Evolutionary conservation across 2,113 vertebrate species (phyloP).

Genomic region (Perccottus glenii): DNA sequence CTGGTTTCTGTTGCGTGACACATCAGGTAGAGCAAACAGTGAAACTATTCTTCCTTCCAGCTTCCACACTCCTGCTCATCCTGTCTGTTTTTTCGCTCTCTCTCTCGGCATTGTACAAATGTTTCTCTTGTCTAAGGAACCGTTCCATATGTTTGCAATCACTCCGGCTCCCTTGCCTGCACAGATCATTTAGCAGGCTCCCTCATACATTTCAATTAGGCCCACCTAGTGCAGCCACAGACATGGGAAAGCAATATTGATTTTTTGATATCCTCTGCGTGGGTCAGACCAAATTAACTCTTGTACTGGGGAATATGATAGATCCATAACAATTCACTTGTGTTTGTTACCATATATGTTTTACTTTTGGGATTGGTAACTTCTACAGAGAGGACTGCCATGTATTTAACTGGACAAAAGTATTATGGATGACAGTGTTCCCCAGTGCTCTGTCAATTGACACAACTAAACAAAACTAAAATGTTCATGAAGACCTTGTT

Average conservation of each 20-base stretch:
- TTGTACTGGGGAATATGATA: slow-evolving; percentile 65
- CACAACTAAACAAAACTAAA: neutral
- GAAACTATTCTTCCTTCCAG: neutral
- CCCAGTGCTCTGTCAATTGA: neutral
- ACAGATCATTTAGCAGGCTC: slow-evolving; percentile 73
- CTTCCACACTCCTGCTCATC: slow-evolving; percentile 1
- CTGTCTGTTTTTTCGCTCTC: slow-evolving; percentile 36
- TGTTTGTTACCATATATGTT: slow-evolving; percentile 41
- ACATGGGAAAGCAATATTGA: slow-evolving; percentile 70
- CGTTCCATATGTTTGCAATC: slow-evolving; percentile 75
- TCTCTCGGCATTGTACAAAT: slow-evolving; percentile 62
- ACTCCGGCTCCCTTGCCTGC: slow-evolving; percentile 65
- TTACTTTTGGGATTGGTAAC: neutral
- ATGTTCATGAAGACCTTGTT: neutral
- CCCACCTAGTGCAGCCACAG: slow-evolving; percentile 64
- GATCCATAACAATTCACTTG: slow-evolving; percentile 63
- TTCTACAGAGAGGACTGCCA: slow-evolving; percentile 1
- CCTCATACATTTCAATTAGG: slow-evolving; percentile 79
- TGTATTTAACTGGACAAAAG: slow-evolving; percentile 29
- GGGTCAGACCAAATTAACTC: slow-evolving; percentile 61
- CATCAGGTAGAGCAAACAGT: neutral
- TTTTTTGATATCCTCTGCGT: slow-evolving; percentile 68
- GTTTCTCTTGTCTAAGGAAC: slow-evolving; percentile 74
- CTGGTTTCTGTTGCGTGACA: slow-evolving; percentile 12
- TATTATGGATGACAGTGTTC: slow-evolving; percentile 15